Conservation (phyloP, 2,797 vertebrate species). For the Siniperca scherzeri region DNA sequence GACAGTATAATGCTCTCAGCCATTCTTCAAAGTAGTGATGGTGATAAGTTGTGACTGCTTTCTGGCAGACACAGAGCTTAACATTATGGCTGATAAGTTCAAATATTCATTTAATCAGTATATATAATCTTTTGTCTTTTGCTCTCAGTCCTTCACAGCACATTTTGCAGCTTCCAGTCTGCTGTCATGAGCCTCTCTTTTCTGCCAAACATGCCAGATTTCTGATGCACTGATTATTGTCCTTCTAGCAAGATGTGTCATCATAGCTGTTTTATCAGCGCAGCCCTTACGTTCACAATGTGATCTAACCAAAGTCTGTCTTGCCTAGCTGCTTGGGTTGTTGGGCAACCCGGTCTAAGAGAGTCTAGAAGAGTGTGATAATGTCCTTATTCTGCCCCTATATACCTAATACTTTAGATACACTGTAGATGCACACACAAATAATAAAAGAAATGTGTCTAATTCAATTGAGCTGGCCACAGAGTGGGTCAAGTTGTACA, state of each 20-base stretch:
- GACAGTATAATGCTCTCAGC: slow-evolving; percentile 28
- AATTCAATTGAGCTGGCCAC: background rate
- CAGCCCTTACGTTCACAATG: background rate
- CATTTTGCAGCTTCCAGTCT: slow-evolving; percentile 16
- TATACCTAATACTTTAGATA: background rate
- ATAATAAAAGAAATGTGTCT: background rate
- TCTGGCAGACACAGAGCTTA: slow-evolving; percentile 28
- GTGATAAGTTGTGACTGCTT: slow-evolving; percentile 30
- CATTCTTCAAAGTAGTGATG: slow-evolving; percentile 14
- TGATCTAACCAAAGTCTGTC: slow-evolving; percentile 16
- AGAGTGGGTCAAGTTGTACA: background rate
- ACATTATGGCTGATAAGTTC: slow-evolving; percentile 28
- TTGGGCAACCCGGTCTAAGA: background rate
- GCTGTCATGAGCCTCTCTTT: slow-evolving; percentile 32
- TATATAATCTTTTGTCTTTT: slow-evolving; percentile 17
- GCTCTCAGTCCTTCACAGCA: slow-evolving; percentile 2
- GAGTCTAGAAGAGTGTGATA: background rate
- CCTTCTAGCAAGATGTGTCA: background rate
- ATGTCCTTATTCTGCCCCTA: background rate
- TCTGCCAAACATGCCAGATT: slow-evolving; percentile 20
- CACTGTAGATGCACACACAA: background rate
- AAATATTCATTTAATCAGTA: slow-evolving; percentile 42
- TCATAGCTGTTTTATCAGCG: slow-evolving; percentile 11
- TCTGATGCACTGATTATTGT: slow-evolving; percentile 16
- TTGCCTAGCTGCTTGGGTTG: background rate